Conservation (phyloP, 1,140 invertebrate species). For the Drosophila littoralis region DNA sequence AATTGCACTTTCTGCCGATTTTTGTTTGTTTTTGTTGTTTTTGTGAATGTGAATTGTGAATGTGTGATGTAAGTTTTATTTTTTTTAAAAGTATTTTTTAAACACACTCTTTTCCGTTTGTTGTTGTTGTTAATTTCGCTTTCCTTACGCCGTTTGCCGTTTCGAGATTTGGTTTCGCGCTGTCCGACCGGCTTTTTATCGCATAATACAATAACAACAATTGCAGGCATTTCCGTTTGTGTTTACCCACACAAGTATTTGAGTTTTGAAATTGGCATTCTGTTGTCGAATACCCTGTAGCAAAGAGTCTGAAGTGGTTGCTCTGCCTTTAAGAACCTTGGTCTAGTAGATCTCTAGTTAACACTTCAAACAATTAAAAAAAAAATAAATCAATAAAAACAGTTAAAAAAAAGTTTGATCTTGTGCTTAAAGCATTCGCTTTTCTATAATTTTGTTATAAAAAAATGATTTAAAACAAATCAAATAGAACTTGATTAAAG, state of each 20-base stretch:
- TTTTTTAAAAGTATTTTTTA: conserved; percentile 39
- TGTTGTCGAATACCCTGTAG: conserved; percentile 6
- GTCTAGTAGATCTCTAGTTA: too few relatives aligned
- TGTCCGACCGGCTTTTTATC: conserved; percentile 41
- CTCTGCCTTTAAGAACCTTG: too few relatives aligned
- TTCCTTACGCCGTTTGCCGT: conserved; percentile 11
- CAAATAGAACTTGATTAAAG: too few relatives aligned
- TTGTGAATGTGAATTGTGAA: conserved; percentile 31
- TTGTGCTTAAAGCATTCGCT: too few relatives aligned
- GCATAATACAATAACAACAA: background rate
- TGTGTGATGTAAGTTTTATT: conserved; percentile 47
- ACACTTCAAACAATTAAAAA: background rate
- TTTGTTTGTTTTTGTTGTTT: conserved; percentile 19
- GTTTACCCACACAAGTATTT: conserved; percentile 15
- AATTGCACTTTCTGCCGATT: conserved; percentile 39
- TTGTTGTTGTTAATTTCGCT: conserved; percentile 21
- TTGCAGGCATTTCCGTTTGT: conserved; percentile 7
- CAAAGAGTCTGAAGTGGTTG: too few relatives aligned
- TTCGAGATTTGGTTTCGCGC: conserved; percentile 7
- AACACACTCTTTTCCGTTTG: conserved; percentile 8
- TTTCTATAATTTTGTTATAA: too few relatives aligned
- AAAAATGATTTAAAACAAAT: too few relatives aligned
- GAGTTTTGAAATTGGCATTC: background rate
- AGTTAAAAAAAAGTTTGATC: too few relatives aligned
- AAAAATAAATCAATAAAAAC: too few relatives aligned